phyloP scores from a whole-genome alignment of 2,888 invertebrate species.

The Polymixis lichenea region DNA sequence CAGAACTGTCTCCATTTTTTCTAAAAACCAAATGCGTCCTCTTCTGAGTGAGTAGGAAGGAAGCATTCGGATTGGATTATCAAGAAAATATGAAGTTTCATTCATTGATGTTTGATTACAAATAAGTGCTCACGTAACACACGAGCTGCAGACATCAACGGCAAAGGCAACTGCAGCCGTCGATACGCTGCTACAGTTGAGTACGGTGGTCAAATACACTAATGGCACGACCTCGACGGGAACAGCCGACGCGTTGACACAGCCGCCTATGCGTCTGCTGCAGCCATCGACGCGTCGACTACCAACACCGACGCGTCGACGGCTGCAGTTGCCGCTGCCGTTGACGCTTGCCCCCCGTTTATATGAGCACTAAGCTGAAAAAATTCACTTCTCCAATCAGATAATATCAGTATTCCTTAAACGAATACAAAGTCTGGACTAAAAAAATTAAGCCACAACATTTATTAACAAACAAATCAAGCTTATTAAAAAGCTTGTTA shows the following conservation, averaged over 20 bases:
- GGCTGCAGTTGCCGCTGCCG: too few species aligned
- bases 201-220: too few species aligned
- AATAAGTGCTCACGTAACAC: neutral
- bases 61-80: neutral
- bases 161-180: too few species aligned
- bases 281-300: too few species aligned
- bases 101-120: neutral
- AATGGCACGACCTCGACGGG: too few species aligned
- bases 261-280: too few species aligned
- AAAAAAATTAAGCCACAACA: conserved; percentile 4
- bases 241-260: too few species aligned
- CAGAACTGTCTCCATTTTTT: neutral
- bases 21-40: neutral
- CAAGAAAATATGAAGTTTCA: neutral
- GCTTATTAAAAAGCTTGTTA: conserved; percentile 25
- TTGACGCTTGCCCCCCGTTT: too few species aligned
- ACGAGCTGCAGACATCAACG: too few species aligned
- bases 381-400: neutral
- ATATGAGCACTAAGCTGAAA: neutral
- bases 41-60: too few species aligned
- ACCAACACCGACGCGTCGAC: too few species aligned
- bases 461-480: conserved; percentile 20
- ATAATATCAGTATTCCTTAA: neutral
- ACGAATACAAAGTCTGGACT: neutral
- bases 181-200: too few species aligned